Evolutionary conservation across 2,797 vertebrate species (phyloP).

Genomic region (Sebastes oblongus): DNA sequence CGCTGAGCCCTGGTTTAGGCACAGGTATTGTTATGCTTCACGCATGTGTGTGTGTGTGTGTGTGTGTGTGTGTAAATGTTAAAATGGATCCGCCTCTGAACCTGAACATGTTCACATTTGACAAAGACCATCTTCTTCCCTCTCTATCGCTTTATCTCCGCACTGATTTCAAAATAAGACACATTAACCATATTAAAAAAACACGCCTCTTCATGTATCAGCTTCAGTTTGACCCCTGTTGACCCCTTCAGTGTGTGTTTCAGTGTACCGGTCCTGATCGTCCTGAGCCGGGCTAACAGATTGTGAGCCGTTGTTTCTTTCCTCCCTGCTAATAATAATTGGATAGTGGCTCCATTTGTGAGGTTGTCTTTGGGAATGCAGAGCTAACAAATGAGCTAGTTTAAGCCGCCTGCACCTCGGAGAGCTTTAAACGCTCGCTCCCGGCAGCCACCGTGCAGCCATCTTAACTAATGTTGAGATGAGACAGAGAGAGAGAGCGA

Average conservation of each 20-base stretch:
- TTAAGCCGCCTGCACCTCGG: constrained; percentile 64
- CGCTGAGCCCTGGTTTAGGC: constrained; percentile 25
- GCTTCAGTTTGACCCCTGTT: background rate
- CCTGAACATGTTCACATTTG: constrained; percentile 14
- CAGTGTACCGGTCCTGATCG: background rate
- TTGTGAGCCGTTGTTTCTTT: constrained; percentile 11
- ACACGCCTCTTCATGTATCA: background rate
- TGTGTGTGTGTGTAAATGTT: background rate
- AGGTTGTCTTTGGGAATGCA: constrained; percentile 59
- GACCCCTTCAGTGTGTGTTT: constrained; percentile 2
- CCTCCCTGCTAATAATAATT: constrained; percentile 62
- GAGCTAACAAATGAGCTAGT: constrained; percentile 73
- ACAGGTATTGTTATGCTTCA: constrained; percentile 28
- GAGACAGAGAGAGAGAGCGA: constrained; percentile 8
- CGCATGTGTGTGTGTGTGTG: background rate
- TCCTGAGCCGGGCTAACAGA: constrained; percentile 13
- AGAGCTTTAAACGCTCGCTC: constrained; percentile 64
- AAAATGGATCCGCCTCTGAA: constrained; percentile 11
- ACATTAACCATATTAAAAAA: background rate
- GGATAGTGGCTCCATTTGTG: constrained; percentile 65
- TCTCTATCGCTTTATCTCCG: background rate
- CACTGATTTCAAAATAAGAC: background rate
- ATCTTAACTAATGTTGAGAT: constrained; percentile 68
- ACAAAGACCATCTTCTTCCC: background rate
- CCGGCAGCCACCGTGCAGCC: constrained; percentile 52